Base-by-base conservation (phyloP, 2,888 invertebrate species). In the Dolichomitus sp. region DNA sequence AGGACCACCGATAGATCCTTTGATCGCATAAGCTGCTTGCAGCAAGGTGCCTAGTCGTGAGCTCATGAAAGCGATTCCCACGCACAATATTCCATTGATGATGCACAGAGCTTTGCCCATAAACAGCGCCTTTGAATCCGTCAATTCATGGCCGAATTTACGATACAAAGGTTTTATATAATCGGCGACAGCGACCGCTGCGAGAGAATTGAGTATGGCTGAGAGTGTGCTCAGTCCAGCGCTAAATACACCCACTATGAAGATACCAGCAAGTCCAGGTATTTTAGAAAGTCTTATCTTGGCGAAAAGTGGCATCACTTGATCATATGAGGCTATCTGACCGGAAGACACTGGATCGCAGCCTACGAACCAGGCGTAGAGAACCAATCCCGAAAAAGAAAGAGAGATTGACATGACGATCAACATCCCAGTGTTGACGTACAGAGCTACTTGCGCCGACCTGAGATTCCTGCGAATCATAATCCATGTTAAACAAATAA, bases 211-310 rank as follows among this genome's bases (percentile, higher is more conserved):
- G 80, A 99, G 95, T 17, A 98, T 96, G 0, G 99, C 98, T 0
- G 98, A 99, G 72, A 99, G 97, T 0, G 98, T 98, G 59, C 98
- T 98, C 4, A 99, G 94, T 2, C n/a, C 33, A 37, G 98, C 99
- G 88, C 98, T 98, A 92, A 99, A 98, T 77, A 99, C 96, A 0
- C 98, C 95, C 2, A 93, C 89, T 19, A 93, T 88, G 82, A 94
- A 93, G n/a, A 94, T 85, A 0, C 94, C 94, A 2, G 90, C 85
- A 12, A 94, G 77, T 0, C 94, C 93, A 0, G 94, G 93, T 42
- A 90, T 87, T 4, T 84, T 84, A 1, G 91, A 84, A 88, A 94
- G 96, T 0, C 95, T 95, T 77, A 97, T 96, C 14, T 97, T 95
- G 17, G 97, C 97, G 92, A 96, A 97, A 85, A 95, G 95, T 0